phyloP scores from a whole-genome alignment of 2,888 invertebrate genomes.

The Cheilosia scutellata region DNA sequence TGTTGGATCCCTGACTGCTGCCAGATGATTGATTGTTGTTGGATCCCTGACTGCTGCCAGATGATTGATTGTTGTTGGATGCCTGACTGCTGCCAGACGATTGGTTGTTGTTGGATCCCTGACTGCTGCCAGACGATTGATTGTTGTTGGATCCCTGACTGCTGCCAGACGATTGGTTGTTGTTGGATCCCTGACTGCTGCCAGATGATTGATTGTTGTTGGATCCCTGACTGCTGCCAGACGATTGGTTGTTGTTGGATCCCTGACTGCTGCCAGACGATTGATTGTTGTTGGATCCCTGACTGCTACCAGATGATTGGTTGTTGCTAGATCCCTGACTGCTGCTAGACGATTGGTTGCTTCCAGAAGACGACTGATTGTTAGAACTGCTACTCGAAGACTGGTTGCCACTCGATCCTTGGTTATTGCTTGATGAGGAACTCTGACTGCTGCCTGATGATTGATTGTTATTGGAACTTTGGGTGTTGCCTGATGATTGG shows the following conservation, averaged over 20 bases:
- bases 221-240: slow-evolving; percentile 33
- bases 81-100: too few species aligned
- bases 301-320: slow-evolving; percentile 34
- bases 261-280: slow-evolving; percentile 45
- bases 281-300: slow-evolving; percentile 35
- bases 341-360: slow-evolving; percentile 56
- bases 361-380: too few species aligned
- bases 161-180: slow-evolving; percentile 61
- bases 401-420: slow-evolving; percentile 40
- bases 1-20: slow-evolving; percentile 52
- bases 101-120: slow-evolving; percentile 59
- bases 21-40: slow-evolving; percentile 19
- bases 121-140: slow-evolving; percentile 56
- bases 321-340: slow-evolving; percentile 47
- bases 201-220: slow-evolving; percentile 58
- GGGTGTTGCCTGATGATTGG: slow-evolving; percentile 65
- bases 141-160: slow-evolving; percentile 64
- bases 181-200: neutral
- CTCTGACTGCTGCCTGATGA: slow-evolving; percentile 61
- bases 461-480: slow-evolving; percentile 56
- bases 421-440: slow-evolving; percentile 41
- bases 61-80: neutral
- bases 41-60: slow-evolving; percentile 49
- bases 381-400: slow-evolving; percentile 65
- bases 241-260: slow-evolving; percentile 41